Base-by-base conservation (phyloP, 2,113 vertebrate genomes). In the Redunca redunca region DNA sequence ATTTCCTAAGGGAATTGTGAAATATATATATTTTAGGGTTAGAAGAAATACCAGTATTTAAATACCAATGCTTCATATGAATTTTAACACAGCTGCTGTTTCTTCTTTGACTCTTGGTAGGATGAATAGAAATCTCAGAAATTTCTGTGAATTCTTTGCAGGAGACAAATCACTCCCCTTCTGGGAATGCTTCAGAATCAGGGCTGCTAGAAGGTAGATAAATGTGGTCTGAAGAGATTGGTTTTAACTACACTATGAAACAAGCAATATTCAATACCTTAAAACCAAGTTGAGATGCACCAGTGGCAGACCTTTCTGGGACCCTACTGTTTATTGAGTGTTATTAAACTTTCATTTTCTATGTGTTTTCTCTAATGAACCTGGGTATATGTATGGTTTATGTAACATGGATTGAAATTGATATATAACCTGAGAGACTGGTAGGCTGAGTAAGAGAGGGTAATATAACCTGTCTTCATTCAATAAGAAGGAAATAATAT, bases 321-420 rank as follows among this genome's bases (percentile, higher is more conserved):
- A 92, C 62, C 46, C 7, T 83, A 53, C 89, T 84, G 57, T 97
- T 97, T 96, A 89, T 78, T 78, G 57, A 85, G 21, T 7, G 46
- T 94, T 97, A 96, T 97, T 97, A 98, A 95, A 97, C 93, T 93
- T 98, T 95, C 17, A 78, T 89, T 96, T 96, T 88, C 52, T 55
- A 25, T 87, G 28, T 93, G 25, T 91, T 98, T 95, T 94, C 83
- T 84, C 93, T 84, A 57, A 94, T 90, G 83, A 96, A 77, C 4
- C 48, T 85, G 60, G n/a, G 89, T 93, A 93, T 88, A 90, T 25
- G 48, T 93, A 91, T 93, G 86, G 60, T 96, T 97, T 97, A 96
- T 88, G 94, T 97, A 97, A 91, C 86, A 93, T 81, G 82, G 57
- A 96, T 94, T 96, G 82, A 97, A 97, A 91, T 84, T 97, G 80